A percentile compares a stretch with the other conserved stretches of the same genome.
Evolutionary conservation across 2,113 vertebrate genomes (phyloP).

Genomic region (Poeciliopsis prolifica): DNA sequence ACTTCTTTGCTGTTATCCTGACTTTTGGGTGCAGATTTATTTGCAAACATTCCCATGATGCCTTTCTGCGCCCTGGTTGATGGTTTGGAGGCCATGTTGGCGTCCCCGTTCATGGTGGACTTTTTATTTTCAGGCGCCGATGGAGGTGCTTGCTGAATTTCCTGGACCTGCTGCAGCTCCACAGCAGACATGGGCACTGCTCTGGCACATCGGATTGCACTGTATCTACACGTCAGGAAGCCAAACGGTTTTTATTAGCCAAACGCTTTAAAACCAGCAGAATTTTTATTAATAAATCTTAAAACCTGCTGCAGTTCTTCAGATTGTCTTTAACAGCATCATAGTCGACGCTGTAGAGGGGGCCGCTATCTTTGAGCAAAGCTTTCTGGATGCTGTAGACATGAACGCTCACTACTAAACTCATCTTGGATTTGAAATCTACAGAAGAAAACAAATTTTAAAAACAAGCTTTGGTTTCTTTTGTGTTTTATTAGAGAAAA

Average conservation of each 20-base stretch:
- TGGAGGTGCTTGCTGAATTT: slow-evolving; percentile 3
- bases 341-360: slow-evolving; percentile 93
- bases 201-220: slow-evolving; percentile 85
- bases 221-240: slow-evolving; percentile 79
- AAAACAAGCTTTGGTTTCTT: background rate
- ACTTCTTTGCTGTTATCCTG: slow-evolving; percentile 79
- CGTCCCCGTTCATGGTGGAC: slow-evolving; percentile 70
- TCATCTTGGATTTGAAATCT: slow-evolving; percentile 90
- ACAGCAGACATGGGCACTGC: slow-evolving; percentile 77
- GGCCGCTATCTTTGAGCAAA: slow-evolving; percentile 90
- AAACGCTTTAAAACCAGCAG: background rate
- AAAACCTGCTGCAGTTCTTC: slow-evolving; percentile 89
- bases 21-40: slow-evolving; percentile 77
- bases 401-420: slow-evolving; percentile 85
- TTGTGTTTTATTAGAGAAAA: background rate
- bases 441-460: slow-evolving; percentile 34
- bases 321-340: slow-evolving; percentile 92
- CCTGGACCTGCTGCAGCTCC: slow-evolving; percentile 68
- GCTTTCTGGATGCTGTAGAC: slow-evolving; percentile 97
- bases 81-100: slow-evolving; percentile 63
- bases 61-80: slow-evolving; percentile 82
- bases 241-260: background rate
- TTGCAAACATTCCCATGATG: slow-evolving; percentile 93
- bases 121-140: slow-evolving; percentile 9
- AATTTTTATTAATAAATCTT: background rate